Base-by-base conservation (phyloP, 2,888 invertebrate genomes). In the Cepaea hortensis region DNA sequence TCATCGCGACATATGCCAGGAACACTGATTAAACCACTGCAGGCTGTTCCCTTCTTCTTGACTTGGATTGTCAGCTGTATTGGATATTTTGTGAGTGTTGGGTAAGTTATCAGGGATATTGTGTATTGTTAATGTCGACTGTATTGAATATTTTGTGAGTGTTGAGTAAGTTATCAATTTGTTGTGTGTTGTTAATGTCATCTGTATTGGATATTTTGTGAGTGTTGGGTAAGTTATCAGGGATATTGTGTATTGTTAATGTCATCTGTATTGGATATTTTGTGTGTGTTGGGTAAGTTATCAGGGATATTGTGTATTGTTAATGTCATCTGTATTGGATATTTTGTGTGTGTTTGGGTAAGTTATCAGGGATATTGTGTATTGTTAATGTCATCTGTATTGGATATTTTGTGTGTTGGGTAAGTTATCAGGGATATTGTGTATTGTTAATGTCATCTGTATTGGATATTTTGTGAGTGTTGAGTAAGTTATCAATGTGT, bases 141-240 rank as follows among this genome's bases (percentile, higher is more conserved):
- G 73, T 84, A 23, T 87, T 85, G 65, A 5, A 18, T 46, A 20
- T 85, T 20, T 85, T 62, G 65, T 61, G 75, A 65, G 35, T 18
- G 46, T 61, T 20, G 72, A 55, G 72, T 81, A 75, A 79, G 80
- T 85, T 35, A 55, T 13, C 62, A 46, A 9, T 55, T 4, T 55
- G 2, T 9, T 55, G 55, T 55, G 55, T 55, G 2, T 6, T 55
- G 55, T 55, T 55, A 35, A 35, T 35, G 35, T 35, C 35, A 35
- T 35, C 35, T 35, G 35, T 35, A 35, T 35, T 35, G 35, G 1
- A 35, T 35, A 35, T 35, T 35, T 35, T 35, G 35, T 35, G 35
- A n/a, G n/a, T 35, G 35, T 35, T 35, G 35, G 35, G 35, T 35
- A 35, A 35, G 35, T 35, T 35, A 35, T 35, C 35, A 35, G 35